A percentile compares a stretch with the other conserved stretches of the same genome.
Conservation (phyloP, 2,797 vertebrate species). For the Chrysocyon brachyurus region DNA sequence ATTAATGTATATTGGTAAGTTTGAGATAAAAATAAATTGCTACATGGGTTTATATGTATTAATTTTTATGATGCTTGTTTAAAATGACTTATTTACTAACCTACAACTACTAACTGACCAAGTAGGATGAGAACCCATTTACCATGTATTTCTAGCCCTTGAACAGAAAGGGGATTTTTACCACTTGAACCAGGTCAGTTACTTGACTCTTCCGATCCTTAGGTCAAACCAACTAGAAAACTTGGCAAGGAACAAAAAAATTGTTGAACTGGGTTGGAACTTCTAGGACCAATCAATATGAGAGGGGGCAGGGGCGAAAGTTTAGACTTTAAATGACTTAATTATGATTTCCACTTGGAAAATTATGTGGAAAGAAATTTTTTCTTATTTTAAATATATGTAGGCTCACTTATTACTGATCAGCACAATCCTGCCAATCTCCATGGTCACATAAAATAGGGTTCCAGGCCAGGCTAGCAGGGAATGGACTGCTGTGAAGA, state of each 20-base stretch:
- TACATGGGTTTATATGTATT: neutral
- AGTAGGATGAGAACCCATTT: neutral
- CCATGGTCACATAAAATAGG: neutral
- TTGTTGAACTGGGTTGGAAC: neutral
- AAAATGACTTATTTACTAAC: constrained; percentile 57
- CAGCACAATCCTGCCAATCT: neutral
- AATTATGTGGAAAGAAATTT: constrained; percentile 25
- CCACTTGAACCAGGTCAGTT: neutral
- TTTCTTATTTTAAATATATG: constrained; percentile 7
- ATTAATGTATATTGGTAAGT: constrained; percentile 20
- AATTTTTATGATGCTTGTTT: constrained; percentile 45
- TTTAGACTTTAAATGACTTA: constrained; percentile 37
- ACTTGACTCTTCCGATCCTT: constrained; percentile 1
- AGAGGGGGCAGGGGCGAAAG: neutral
- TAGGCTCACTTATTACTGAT: constrained; percentile 8
- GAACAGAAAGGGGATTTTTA: constrained; percentile 46
- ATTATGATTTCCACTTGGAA: constrained; percentile 56
- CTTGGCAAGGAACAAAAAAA: constrained; percentile 51
- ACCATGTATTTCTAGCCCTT: neutral
- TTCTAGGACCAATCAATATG: constrained; percentile 53
- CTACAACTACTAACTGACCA: neutral
- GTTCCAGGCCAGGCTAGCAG: neutral
- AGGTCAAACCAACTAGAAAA: constrained; percentile 53
- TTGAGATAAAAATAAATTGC: constrained; percentile 68
- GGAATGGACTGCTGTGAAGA: neutral